A percentile compares a stretch with the other conserved stretches of the same genome.
phyloP scores from a whole-genome alignment of 2,113 vertebrate species.

The Helogale parvula region DNA sequence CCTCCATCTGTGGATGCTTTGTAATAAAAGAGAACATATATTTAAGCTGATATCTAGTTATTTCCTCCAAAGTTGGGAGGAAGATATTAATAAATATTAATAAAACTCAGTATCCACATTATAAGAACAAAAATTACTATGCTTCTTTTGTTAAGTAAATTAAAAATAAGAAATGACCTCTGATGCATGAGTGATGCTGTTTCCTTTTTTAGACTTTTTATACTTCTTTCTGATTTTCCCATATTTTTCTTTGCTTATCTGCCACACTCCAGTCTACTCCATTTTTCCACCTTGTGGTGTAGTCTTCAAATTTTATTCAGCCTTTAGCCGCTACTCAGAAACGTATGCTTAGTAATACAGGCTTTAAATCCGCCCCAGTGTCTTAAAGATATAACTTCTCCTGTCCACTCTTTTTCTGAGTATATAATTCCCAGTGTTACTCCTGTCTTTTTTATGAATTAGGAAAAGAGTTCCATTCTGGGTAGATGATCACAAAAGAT shows the following conservation, averaged over 20 bases:
- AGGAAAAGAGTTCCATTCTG: neutral
- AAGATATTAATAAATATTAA: neutral
- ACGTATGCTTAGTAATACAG: neutral
- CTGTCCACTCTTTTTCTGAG: neutral
- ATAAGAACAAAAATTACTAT: neutral
- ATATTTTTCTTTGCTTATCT: slow-evolving; percentile 22
- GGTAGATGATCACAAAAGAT: neutral
- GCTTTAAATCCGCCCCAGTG: neutral
- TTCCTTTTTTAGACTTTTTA: neutral
- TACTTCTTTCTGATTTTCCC: neutral
- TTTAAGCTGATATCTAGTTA: slow-evolving; percentile 17
- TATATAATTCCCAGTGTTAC: neutral
- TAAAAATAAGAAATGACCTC: neutral
- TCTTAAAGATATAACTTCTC: neutral
- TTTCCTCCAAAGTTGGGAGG: slow-evolving; percentile 1
- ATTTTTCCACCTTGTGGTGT: neutral
- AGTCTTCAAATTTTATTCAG: neutral
- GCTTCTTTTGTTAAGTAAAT: neutral
- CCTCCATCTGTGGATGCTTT: slow-evolving; percentile 19
- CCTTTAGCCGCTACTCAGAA: neutral
- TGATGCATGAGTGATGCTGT: neutral
- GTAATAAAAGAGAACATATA: slow-evolving; percentile 39
- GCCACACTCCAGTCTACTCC: neutral
- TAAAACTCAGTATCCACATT: neutral
- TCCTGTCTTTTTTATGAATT: neutral